Percentiles rank a stretch among this genome's conserved stretches.
Conservation (phyloP, 1,140 invertebrate species). For the Nymphalis io region DNA sequence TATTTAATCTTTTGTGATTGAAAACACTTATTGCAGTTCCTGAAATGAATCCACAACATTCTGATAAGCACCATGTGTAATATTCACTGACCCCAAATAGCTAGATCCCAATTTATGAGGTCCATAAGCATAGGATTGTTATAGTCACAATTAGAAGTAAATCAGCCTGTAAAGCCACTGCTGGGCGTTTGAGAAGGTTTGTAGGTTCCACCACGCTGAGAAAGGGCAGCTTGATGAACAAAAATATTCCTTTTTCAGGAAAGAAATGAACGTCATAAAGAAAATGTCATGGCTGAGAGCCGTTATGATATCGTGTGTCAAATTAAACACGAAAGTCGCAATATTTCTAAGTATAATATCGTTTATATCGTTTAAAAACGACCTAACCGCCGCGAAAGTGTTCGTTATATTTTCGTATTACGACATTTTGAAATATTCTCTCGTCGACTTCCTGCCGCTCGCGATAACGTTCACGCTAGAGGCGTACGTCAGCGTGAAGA, state of each 20-base stretch:
- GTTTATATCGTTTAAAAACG: conserved; percentile 85
- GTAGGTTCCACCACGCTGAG: too few relatives aligned
- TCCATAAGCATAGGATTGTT: too few relatives aligned
- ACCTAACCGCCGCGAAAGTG: conserved; percentile 88
- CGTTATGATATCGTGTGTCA: conserved; percentile 84
- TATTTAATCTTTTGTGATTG: too few relatives aligned
- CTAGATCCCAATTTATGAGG: too few relatives aligned
- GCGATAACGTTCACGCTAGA: conserved; percentile 83
- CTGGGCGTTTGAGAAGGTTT: too few relatives aligned
- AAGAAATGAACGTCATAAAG: conserved; percentile 85
- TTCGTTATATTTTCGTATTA: conserved; percentile 89
- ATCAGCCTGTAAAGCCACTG: too few relatives aligned
- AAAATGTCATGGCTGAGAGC: conserved; percentile 85
- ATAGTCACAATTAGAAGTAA: too few relatives aligned
- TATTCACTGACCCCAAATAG: too few relatives aligned
- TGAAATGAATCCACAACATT: too few relatives aligned
- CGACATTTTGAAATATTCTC: conserved; percentile 85
- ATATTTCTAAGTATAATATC: conserved; percentile 90
- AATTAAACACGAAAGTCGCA: conserved; percentile 87
- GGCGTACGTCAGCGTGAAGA: conserved; percentile 84
- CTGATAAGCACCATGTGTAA: too few relatives aligned
- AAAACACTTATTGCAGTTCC: too few relatives aligned
- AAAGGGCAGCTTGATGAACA: too few relatives aligned
- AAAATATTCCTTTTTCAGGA: conserved; percentile 62
- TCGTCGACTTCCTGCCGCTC: conserved; percentile 88